Base-by-base conservation (phyloP, 2,888 invertebrate genomes). In the Sinopyrophorus schimmeli region DNA sequence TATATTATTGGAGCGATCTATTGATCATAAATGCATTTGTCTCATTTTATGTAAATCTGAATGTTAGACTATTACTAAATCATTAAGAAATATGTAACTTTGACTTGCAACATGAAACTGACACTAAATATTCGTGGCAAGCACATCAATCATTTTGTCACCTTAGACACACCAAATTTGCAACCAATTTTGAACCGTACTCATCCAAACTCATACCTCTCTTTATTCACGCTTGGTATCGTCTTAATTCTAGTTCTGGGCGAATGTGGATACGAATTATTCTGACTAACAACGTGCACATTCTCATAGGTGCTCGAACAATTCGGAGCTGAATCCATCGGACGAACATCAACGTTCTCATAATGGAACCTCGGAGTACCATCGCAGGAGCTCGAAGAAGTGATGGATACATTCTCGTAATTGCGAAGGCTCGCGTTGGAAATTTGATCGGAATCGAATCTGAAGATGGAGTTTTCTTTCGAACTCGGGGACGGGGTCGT, bases 201-300 rank as follows among this genome's bases (percentile, higher is more conserved):
- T n/a, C n/a, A n/a, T n/a, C n/a, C n/a, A n/a, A n/a, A n/a, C n/a
- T n/a, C n/a, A n/a, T 14, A 48, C 49, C 38, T 42, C 15, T 50
- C 50, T 20, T 44, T 50, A 10, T 34, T 50, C 3, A 35, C 15
- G 2, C 60, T 54, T 16, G 69, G 63, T 58, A 80, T 81, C 1
- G 83, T 83, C 62, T 81, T 82, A 16, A 83, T 83, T 66, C 81
- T 74, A 1, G 81, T 79, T 50, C 83, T 74, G 1, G 83, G 83
- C 10, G 73, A 67, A 71, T 79, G 72, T 70, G 78, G 23, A 76
- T 77, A 57, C 73, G 77, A 59, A 73, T 77, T 21, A 75, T 77
- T 66, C 75, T 4, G 76, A 51, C 54, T 73, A 12, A 68, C 64
- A 35, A 74, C 69, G 34, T 76, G 74, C 1, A 84, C 77, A 64